phyloP scores from a whole-genome alignment of 2,113 vertebrate genomes.

The Dasyprocta punctata region DNA sequence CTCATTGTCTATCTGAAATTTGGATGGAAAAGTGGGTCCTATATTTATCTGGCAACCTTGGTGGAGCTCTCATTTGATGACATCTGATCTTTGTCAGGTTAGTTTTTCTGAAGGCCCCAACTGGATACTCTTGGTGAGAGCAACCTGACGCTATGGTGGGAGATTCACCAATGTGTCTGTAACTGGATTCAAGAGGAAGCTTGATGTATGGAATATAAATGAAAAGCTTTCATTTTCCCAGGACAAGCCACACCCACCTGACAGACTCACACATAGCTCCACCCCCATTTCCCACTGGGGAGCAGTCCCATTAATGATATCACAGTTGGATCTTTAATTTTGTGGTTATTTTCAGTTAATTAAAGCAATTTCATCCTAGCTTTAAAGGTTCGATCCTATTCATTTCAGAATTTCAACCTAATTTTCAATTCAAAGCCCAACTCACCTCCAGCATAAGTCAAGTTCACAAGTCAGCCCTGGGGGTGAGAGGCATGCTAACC shows the following conservation, averaged over 20 bases:
- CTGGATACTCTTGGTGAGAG: rapidly evolving
- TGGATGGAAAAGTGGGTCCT: background rate
- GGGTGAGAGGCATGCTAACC: background rate
- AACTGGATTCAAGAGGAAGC: background rate
- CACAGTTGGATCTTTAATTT: background rate
- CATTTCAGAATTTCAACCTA: slow-evolving; percentile 47
- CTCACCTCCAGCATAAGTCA: background rate
- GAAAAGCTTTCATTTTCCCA: background rate
- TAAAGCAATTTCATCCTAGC: background rate
- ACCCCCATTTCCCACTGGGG: background rate
- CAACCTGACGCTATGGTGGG: background rate
- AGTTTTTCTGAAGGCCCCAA: background rate
- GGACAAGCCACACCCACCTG: background rate
- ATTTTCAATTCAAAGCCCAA: background rate
- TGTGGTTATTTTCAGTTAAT: slow-evolving; percentile 55
- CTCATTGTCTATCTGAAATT: background rate
- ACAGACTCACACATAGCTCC: background rate
- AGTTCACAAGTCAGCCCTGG: background rate
- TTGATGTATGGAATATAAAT: background rate
- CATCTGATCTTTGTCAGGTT: background rate
- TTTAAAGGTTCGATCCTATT: background rate
- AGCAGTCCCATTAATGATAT: background rate
- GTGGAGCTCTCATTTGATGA: background rate
- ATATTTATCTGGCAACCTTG: background rate
- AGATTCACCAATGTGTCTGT: background rate